Evolutionary conservation across 1,140 invertebrate genomes (phyloP), one percentile per base, ranked within the genome.

Genomic region (Bombus superbus): DNA sequence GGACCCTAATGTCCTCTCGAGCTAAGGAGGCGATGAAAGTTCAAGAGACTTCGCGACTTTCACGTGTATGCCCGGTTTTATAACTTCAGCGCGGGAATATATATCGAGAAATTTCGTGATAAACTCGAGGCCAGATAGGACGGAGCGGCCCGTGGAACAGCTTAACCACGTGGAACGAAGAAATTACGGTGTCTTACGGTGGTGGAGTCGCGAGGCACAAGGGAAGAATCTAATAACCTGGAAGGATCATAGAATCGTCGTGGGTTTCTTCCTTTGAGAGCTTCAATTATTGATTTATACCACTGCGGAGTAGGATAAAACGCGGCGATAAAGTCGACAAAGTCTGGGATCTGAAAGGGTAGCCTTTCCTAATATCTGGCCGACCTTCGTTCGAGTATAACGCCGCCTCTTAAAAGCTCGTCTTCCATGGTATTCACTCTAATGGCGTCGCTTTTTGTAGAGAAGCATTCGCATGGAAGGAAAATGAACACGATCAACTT

Each of bases 11-110:
- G 81, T 75, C 81, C 71, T 66, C 81, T n/a, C 53, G 57, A 38
- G 71, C 57, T 82, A 82, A 82, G 66, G 81, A 82, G 81, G 71
- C 81, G 81, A 82, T 82, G 81, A 82, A 82, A 82, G 81, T 82
- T 82, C 57, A 82, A 82, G 71, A 75, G 71, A 42, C 57, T 57
- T n/a, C 71, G 35, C 15, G 71, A 82, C 71, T 42, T 25, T n/a
- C 11, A n/a, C 42, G 42, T 47, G 47, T 62, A 82, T 75, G 59
- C 42, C 25, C 13, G 57, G 57, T 47, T 75, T 82, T 74, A 74
- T 82, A 75, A 75, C 81, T 74, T 38, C 57, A 15, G 13, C 71
- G 13, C 32, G 57, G 32, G 71, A 74, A 75, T 64, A 74, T 83
- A 76, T 76, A 83, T 83, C 73, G 59, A 76, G 81, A 83, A 66